Conservation (phyloP, 2,797 vertebrate species). For the Microctenopoma steveboyesi region DNA sequence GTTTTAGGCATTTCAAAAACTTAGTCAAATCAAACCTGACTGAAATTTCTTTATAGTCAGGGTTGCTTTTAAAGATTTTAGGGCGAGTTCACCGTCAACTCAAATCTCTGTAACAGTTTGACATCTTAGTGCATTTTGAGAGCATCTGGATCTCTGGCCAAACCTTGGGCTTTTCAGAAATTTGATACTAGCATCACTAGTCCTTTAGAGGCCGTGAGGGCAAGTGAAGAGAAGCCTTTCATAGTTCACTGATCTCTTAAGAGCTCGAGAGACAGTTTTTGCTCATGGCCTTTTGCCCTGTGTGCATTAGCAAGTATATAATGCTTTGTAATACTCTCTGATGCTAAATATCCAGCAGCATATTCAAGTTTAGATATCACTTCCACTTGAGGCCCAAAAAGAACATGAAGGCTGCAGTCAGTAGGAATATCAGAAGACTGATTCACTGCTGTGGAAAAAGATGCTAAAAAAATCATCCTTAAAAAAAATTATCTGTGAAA, state of each 20-base stretch:
- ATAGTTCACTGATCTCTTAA: conserved; percentile 78
- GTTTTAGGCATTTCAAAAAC: not conserved
- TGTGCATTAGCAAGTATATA: conserved; percentile 71
- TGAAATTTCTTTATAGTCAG: not conserved
- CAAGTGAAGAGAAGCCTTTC: conserved; percentile 71
- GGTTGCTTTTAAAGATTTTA: conserved; percentile 9
- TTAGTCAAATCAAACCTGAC: not conserved
- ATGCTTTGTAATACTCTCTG: conserved; percentile 65
- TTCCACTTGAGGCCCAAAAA: conserved; percentile 32
- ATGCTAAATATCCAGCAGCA: conserved; percentile 66
- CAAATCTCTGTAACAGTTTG: conserved; percentile 46
- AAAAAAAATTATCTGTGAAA: conserved; percentile 2
- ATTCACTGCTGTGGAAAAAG: not conserved
- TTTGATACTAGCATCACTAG: conserved; percentile 62
- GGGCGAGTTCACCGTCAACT: conserved; percentile 19
- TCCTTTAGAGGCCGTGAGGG: conserved; percentile 63
- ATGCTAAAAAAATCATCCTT: not conserved
- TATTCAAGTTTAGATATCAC: conserved; percentile 56
- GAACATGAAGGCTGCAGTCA: conserved; percentile 27
- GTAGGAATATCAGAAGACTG: conserved; percentile 4
- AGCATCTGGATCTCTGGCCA: conserved; percentile 62
- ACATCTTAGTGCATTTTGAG: conserved; percentile 57
- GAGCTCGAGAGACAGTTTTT: conserved; percentile 61
- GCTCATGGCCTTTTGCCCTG: conserved; percentile 65
- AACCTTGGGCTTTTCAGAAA: conserved; percentile 71